Conservation (phyloP, 2,797 vertebrate genomes). For the Setipinna tenuifilis region DNA sequence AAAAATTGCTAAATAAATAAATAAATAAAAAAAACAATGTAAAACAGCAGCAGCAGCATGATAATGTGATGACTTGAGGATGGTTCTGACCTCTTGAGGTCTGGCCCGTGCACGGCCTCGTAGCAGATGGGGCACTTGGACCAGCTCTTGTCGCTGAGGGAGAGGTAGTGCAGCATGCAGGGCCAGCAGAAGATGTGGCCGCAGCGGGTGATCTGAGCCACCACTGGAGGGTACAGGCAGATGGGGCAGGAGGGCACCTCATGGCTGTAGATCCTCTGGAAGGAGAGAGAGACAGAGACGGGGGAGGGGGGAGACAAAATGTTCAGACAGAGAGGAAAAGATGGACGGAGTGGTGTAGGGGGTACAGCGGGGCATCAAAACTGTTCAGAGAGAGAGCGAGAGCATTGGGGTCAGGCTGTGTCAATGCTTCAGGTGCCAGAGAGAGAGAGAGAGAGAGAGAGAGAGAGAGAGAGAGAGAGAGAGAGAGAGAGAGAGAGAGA, state of each 20-base stretch:
- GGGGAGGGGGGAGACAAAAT: not conserved
- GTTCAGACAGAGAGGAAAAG: too few relatives aligned
- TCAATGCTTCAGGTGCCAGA: not conserved
- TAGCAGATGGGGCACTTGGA: conserved; percentile 98
- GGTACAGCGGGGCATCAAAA: too few relatives aligned
- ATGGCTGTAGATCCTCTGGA: conserved; percentile 94
- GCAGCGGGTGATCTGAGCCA: conserved; percentile 95
- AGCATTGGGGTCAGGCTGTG: too few relatives aligned
- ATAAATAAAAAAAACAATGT: too few relatives aligned
- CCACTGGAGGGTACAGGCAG: conserved; percentile 94
- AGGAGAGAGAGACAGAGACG: conserved; percentile 34
- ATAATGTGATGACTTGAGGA: too few relatives aligned
- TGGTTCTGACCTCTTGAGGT: conserved; percentile 89
- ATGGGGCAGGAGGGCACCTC: conserved; percentile 98
- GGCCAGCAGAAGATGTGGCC: conserved; percentile 99
- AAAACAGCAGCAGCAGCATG: too few relatives aligned
- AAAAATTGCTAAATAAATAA: too few relatives aligned
- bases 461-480: too few relatives aligned
- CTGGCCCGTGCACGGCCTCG: conserved; percentile 86
- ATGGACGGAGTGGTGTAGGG: too few relatives aligned
- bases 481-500: too few relatives aligned
- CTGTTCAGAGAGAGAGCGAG: not conserved
- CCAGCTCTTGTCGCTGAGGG: conserved; percentile 93
- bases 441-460: too few relatives aligned
- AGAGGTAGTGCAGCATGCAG: conserved; percentile 97